Conservation (phyloP, 2,113 vertebrate genomes). For the Solenodon paradoxus region DNA sequence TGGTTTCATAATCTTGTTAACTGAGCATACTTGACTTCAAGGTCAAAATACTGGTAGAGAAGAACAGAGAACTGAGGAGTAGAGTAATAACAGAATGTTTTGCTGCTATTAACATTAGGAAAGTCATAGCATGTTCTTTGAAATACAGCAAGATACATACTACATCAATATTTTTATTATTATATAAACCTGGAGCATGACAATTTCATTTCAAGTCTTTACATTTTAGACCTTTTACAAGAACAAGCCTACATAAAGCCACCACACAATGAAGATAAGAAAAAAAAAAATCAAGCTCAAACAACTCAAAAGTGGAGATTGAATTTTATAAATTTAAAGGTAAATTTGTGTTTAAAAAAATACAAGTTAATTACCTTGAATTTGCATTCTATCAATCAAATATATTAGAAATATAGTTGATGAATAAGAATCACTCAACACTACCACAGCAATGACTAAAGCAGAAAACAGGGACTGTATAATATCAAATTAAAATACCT, state of each 20-base stretch:
- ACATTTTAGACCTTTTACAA: not conserved
- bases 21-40: constrained; percentile 25
- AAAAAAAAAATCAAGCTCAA: not conserved
- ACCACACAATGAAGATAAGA: not conserved
- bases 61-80: not conserved
- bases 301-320: not conserved
- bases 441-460: not conserved
- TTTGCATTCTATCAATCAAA: not conserved
- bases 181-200: not conserved
- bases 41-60: not conserved
- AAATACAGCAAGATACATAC: not conserved
- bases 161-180: not conserved
- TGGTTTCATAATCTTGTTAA: constrained; percentile 8
- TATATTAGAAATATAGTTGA: not conserved
- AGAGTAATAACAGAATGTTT: not conserved
- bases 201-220: not conserved
- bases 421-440: not conserved
- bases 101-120: not conserved
- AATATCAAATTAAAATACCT: not conserved
- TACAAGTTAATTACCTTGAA: not conserved
- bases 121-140: not conserved
- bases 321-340: not conserved
- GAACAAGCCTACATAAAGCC: not conserved
- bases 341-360: not conserved
- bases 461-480: not conserved